A percentile compares a stretch with the other conserved stretches of the same genome.
Conservation (phyloP, 92 coral and sea anemone species). For the Phenganax marumi region DNA sequence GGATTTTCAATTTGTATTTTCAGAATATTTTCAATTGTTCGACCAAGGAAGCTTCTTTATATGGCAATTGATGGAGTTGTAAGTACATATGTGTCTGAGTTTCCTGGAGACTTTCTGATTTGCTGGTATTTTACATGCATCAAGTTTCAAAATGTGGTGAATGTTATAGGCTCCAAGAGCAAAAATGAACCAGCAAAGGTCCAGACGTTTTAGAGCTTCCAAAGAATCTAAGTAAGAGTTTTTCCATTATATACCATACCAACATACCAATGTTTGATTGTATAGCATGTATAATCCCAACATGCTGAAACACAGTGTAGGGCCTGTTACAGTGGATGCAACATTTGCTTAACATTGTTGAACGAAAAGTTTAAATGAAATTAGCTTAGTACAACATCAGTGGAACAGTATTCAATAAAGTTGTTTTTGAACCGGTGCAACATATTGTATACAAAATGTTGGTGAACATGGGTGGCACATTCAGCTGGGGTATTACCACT, state of each 20-base stretch:
- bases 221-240: slow-evolving; percentile 79
- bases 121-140: not conserved
- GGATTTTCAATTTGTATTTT: slow-evolving; percentile 2
- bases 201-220: slow-evolving; percentile 96
- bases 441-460: no score
- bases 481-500: no score
- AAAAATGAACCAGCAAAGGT: slow-evolving; percentile 98
- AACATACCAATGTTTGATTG: no score
- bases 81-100: slow-evolving; percentile 24
- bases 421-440: no score
- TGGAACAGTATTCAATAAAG: no score
- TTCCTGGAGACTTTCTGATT: not conserved
- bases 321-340: no score
- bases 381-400: no score
- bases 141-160: not conserved
- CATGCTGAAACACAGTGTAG: no score
- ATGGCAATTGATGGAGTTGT: slow-evolving; percentile 99
- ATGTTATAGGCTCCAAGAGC: slow-evolving; percentile 90
- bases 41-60: slow-evolving; percentile 92
- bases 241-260: not conserved
- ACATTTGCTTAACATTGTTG: no score
- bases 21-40: slow-evolving; percentile 92
- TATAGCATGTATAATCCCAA: no score
- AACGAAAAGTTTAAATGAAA: no score
- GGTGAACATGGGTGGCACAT: no score